A percentile compares a stretch with the other conserved stretches of the same genome.
phyloP scores from a whole-genome alignment of 2,888 invertebrate species.

The Clostera curtula region DNA sequence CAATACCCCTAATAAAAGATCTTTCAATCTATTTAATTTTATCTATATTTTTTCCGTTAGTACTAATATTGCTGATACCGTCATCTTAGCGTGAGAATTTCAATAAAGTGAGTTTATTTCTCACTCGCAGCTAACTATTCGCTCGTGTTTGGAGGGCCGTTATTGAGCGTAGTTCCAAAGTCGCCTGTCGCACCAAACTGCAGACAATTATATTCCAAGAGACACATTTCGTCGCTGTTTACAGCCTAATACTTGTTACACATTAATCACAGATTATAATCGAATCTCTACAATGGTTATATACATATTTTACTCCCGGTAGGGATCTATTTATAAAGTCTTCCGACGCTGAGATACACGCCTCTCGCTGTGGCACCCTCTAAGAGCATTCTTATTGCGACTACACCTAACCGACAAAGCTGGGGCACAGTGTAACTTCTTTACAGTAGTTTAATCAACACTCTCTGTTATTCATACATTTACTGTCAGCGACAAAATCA shows the following conservation, averaged over 20 bases:
- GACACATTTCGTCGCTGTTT: conserved; percentile 55
- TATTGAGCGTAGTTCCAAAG: conserved; percentile 20
- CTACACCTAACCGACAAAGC: conserved; percentile 26
- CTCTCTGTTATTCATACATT: too few relatives aligned
- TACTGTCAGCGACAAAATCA: too few relatives aligned
- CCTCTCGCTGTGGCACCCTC: conserved; percentile 34
- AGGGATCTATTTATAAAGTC: conserved; percentile 45
- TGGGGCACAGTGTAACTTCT: too few relatives aligned
- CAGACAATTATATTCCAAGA: conserved; percentile 12
- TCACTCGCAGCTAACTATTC: too few relatives aligned
- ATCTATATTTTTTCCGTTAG: too few relatives aligned
- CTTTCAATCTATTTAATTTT: too few relatives aligned
- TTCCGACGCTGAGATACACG: conserved; percentile 32
- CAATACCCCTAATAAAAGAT: too few relatives aligned
- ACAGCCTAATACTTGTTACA: conserved; percentile 56
- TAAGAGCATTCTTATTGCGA: conserved; percentile 38
- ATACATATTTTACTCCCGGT: conserved; percentile 51
- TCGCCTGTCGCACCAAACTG: conserved; percentile 17
- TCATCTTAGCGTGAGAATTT: too few relatives aligned
- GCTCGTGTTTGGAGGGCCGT: too few relatives aligned
- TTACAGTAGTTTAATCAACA: too few relatives aligned
- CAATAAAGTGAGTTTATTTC: too few relatives aligned
- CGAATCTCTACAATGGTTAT: conserved; percentile 40
- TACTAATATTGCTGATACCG: too few relatives aligned
- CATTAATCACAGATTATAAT: conserved; percentile 50